phyloP scores from a whole-genome alignment of 2,113 vertebrate genomes.

The Lethenteron camtschaticum region DNA sequence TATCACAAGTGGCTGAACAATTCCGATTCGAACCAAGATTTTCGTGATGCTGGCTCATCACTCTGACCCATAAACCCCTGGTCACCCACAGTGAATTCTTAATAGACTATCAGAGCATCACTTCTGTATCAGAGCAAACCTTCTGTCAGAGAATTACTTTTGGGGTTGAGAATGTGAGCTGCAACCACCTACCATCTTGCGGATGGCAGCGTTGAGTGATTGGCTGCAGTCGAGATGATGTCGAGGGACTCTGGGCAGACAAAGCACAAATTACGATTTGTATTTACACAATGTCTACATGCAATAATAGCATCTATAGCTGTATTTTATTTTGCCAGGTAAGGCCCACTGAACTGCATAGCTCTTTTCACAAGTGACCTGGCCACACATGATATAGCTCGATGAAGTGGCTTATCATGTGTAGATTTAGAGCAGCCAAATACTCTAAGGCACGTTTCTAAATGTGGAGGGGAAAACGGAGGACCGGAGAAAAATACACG shows the following conservation, averaged over 20 bases:
- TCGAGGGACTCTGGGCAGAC: slow-evolving; percentile 52
- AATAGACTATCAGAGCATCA: not conserved
- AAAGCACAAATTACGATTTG: too few relatives aligned
- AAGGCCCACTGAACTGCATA: too few relatives aligned
- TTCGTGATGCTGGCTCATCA: not conserved
- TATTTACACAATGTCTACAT: too few relatives aligned
- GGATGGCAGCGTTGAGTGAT: slow-evolving; percentile 82
- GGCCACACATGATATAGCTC: too few relatives aligned
- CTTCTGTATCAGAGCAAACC: not conserved
- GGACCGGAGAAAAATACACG: too few relatives aligned
- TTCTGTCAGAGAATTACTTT: not conserved
- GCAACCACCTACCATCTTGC: slow-evolving; percentile 56
- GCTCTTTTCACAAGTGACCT: too few relatives aligned
- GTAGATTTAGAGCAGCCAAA: too few relatives aligned
- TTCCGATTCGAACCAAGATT: not conserved
- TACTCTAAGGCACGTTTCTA: too few relatives aligned
- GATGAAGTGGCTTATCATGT: too few relatives aligned
- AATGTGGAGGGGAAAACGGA: too few relatives aligned
- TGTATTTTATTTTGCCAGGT: too few relatives aligned
- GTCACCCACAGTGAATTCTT: not conserved
- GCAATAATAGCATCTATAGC: too few relatives aligned
- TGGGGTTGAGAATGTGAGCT: slow-evolving; percentile 2
- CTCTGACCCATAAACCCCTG: not conserved
- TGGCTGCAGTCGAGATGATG: slow-evolving; percentile 83
- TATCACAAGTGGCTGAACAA: not conserved